Evolutionary conservation across 2,888 invertebrate genomes (phyloP).

Genomic region (Octodonta nipae): DNA sequence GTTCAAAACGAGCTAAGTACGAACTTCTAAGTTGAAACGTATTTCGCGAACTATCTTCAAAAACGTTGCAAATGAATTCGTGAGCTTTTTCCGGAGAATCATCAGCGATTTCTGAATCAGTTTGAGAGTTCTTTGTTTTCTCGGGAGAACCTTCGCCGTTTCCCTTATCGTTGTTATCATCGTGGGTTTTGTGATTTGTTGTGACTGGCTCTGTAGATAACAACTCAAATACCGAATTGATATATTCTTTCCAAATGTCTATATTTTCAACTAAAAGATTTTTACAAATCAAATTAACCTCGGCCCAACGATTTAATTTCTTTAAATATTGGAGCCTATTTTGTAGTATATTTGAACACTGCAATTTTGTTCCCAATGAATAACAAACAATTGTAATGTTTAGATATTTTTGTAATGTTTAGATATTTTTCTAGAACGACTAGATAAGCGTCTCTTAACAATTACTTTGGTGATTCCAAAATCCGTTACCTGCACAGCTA

Average conservation of each 20-base stretch:
- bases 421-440: no score
- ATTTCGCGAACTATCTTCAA: slow-evolving; percentile 30
- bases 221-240: slow-evolving; percentile 55
- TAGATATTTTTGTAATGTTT: no score
- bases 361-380: slow-evolving; percentile 51
- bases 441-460: no score
- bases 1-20: slow-evolving; percentile 68
- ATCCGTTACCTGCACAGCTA: no score
- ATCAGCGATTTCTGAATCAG: slow-evolving; percentile 27
- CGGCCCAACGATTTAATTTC: slow-evolving; percentile 59
- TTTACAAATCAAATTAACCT: slow-evolving; percentile 61
- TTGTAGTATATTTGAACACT: slow-evolving; percentile 53
- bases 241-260: slow-evolving; percentile 59
- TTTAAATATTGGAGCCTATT: slow-evolving; percentile 62
- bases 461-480: no score
- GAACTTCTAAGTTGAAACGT: slow-evolving; percentile 58
- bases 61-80: slow-evolving; percentile 33
- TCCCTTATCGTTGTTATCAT: slow-evolving; percentile 15
- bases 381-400: no score
- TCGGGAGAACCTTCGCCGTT: no score
- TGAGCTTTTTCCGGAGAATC: slow-evolving; percentile 35
- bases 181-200: slow-evolving; percentile 13
- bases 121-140: no score
- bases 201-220: slow-evolving; percentile 21
- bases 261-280: slow-evolving; percentile 56